Conservation (phyloP, 2,797 vertebrate species). For the Brachyalestes nurse region DNA sequence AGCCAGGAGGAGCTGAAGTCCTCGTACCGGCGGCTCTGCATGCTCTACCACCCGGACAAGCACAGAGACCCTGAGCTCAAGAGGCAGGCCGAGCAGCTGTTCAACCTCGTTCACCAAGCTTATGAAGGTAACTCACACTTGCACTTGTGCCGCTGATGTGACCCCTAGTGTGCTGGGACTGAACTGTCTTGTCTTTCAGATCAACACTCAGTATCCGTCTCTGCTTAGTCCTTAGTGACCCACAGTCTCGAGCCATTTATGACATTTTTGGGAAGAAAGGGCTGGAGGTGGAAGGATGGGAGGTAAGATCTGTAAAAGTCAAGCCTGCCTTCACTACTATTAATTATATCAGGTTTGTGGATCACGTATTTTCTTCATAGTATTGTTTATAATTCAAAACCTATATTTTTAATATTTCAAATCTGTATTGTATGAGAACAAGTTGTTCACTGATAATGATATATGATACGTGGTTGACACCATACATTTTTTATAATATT, state of each 20-base stretch:
- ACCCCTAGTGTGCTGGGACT: background rate
- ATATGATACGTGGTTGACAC: too few species aligned
- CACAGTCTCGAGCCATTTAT: conserved; percentile 96
- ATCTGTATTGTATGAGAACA: background rate
- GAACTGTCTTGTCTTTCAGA: background rate
- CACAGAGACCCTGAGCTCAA: conserved; percentile 95
- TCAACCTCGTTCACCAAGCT: conserved; percentile 94
- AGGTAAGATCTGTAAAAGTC: conserved; percentile 78
- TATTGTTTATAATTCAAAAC: too few species aligned
- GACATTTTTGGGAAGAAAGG: conserved; percentile 97
- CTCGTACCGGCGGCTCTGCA: conserved; percentile 93
- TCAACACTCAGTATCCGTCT: background rate
- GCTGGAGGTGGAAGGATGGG: conserved; percentile 98
- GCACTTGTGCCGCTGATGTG: background rate
- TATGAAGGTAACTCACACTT: conserved; percentile 88
- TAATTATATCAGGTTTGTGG: background rate
- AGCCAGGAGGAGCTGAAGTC: conserved; percentile 93
- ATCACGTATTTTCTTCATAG: background rate
- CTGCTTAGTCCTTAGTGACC: conserved; percentile 90
- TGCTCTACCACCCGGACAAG: conserved; percentile 98
- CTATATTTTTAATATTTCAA: background rate
- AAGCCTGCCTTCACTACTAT: background rate
- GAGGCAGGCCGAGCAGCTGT: conserved; percentile 89
- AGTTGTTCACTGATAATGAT: background rate
- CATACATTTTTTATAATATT: background rate